These are phyloP conservation scores for Cheilosia pagana DNA, from an alignment of 2,888 invertebrate species.

Conservation along the genomic window DNA sequence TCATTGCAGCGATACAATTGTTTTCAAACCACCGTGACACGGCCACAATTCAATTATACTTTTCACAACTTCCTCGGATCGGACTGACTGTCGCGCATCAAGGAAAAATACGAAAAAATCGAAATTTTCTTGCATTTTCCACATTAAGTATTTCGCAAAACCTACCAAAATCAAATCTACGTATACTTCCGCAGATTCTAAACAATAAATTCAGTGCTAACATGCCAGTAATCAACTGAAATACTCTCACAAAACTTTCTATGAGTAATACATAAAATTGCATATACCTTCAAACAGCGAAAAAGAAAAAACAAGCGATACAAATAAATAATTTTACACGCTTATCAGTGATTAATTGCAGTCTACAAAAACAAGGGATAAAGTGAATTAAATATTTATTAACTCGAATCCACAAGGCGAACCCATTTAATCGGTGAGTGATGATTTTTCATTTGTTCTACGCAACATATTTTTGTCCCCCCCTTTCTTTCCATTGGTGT, in stretches of 20 bases:
- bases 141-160: constrained; percentile 6
- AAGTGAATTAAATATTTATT: constrained; percentile 36
- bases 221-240: constrained; percentile 47
- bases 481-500: background rate
- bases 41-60: constrained; percentile 51
- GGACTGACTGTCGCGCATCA: constrained; percentile 26
- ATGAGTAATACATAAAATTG: constrained; percentile 56
- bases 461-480: constrained; percentile 35
- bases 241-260: constrained; percentile 37
- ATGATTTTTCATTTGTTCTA: constrained; percentile 24
- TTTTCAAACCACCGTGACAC: constrained; percentile 58
- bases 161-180: background rate
- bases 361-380: constrained; percentile 13
- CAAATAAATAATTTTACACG: constrained; percentile 32
- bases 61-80: constrained; percentile 62
- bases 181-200: constrained; percentile 1
- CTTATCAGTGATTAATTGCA: constrained; percentile 60
- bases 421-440: constrained; percentile 47
- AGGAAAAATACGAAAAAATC: constrained; percentile 9
- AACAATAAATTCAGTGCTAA: constrained; percentile 6
- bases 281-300: constrained; percentile 5
- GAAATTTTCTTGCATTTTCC: constrained; percentile 39
- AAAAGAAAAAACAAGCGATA: constrained; percentile 13
- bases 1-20: constrained; percentile 55
- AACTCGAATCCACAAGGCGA: constrained; percentile 10